A percentile compares a stretch with the other conserved stretches of the same genome.
phyloP scores from a whole-genome alignment of 2,113 vertebrate species.

The Platysternon megacephalum region DNA sequence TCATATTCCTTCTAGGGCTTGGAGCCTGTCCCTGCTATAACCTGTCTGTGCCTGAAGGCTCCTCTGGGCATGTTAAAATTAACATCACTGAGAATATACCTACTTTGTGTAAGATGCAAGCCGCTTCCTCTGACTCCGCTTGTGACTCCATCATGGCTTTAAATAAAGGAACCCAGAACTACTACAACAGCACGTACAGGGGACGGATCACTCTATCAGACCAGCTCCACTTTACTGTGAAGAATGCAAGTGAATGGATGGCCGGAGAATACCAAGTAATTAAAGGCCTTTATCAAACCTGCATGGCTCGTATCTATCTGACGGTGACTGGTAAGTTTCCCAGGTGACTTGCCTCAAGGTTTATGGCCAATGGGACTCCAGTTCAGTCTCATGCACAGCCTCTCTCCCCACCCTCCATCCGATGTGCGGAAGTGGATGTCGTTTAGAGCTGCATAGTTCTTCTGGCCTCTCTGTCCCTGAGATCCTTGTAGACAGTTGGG shows the following conservation, averaged over 20 bases:
- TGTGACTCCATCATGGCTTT: background rate
- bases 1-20: background rate
- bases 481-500: no score
- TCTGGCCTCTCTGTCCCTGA: no score
- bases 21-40: background rate
- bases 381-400: background rate
- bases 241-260: background rate
- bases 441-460: no score
- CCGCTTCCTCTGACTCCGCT: no score
- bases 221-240: background rate
- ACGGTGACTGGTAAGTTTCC: background rate
- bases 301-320: background rate
- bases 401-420: no score
- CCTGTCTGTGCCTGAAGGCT: background rate
- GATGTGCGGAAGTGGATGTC: no score
- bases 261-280: background rate
- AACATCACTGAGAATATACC: background rate
- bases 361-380: background rate
- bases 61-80: background rate
- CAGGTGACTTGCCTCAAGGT: background rate
- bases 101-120: background rate
- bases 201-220: background rate
- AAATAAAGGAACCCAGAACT: rapidly evolving
- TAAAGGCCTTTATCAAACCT: background rate
- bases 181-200: background rate